Conservation (phyloP, 2,113 vertebrate genomes). For the Microcebus jonahi region DNA sequence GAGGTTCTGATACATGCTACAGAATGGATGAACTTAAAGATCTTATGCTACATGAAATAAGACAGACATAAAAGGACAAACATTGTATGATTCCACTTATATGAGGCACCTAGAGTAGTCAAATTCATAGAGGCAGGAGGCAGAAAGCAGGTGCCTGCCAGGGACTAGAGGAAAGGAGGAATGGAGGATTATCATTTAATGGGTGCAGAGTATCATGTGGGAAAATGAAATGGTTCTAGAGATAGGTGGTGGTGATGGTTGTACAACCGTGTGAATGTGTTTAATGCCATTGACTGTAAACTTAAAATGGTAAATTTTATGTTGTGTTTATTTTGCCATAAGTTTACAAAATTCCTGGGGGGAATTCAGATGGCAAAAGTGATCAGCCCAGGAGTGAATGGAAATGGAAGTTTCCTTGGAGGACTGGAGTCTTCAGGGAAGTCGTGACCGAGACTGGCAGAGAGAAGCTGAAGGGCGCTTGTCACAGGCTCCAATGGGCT, state of each 20-base stretch:
- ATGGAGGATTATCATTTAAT: background rate
- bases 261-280: background rate
- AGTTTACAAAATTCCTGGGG: too few species aligned
- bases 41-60: background rate
- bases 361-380: background rate
- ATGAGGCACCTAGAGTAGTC: background rate
- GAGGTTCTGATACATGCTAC: background rate
- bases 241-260: background rate
- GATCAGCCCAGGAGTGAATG: background rate
- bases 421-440: background rate
- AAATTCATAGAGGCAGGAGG: background rate
- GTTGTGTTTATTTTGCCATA: background rate
- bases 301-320: background rate
- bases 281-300: background rate
- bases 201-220: background rate
- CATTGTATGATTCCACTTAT: background rate
- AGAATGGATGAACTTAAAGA: background rate
- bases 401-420: background rate
- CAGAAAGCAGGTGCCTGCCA: background rate
- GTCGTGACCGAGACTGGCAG: background rate
- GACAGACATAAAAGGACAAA: background rate
- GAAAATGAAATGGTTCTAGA: background rate
- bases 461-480: background rate
- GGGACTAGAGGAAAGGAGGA: background rate
- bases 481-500: background rate